Percentiles rank a stretch among this genome's conserved stretches.
Conservation (phyloP, 2,888 invertebrate genomes). For the Aphidius colemani region DNA sequence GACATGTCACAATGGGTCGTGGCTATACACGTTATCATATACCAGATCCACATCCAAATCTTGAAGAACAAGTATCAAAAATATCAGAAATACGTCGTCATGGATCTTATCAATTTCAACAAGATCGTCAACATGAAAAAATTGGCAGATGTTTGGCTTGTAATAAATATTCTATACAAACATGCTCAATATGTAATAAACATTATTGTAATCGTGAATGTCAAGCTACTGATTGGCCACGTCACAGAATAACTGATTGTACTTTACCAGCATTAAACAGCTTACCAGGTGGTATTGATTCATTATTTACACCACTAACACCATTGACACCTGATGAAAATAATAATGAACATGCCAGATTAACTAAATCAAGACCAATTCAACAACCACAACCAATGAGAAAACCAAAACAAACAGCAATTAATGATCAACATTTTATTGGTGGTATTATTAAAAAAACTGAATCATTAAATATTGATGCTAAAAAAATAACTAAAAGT, state of each 20-base stretch:
- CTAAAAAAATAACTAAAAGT: too few relatives aligned
- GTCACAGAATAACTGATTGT: constrained; percentile 45
- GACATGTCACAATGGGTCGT: constrained; percentile 51
- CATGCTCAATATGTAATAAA: constrained; percentile 42
- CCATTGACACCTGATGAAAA: constrained; percentile 1
- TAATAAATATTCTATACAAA: constrained; percentile 29
- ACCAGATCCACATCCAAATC: constrained; percentile 41
- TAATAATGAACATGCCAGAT: too few relatives aligned
- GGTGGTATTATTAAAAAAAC: too few relatives aligned
- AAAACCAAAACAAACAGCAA: too few relatives aligned
- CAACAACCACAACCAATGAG: too few relatives aligned
- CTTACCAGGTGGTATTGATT: too few relatives aligned
- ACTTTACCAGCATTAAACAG: too few relatives aligned
- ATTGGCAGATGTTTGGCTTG: constrained; percentile 38
- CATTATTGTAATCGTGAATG: constrained; percentile 51
- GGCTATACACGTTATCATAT: constrained; percentile 49
- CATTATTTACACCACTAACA: constrained; percentile 39
- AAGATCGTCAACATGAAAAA: constrained; percentile 33
- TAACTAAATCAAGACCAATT: too few relatives aligned
- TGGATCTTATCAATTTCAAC: constrained; percentile 44
- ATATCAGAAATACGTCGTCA: constrained; percentile 43
- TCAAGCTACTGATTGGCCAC: constrained; percentile 49
- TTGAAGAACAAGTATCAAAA: constrained; percentile 35
- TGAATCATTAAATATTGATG: too few relatives aligned
- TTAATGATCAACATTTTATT: too few relatives aligned